These are phyloP conservation scores for Platyscapa corneri DNA, from an alignment of 1,140 invertebrate genomes.

Conservation along the genomic window DNA sequence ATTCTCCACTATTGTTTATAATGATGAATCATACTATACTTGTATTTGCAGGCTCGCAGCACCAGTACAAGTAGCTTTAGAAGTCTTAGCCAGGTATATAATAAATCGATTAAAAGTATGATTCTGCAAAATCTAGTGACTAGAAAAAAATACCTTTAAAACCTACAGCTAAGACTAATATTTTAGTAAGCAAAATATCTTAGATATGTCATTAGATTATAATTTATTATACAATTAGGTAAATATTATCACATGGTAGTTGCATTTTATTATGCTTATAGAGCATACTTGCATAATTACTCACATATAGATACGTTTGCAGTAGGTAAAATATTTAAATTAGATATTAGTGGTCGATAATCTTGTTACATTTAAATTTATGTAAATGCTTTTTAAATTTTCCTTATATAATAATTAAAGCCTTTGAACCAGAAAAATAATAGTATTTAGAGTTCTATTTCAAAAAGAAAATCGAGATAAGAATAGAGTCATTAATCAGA, in stretches of 20 bases:
- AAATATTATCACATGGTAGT: slow-evolving; percentile 8
- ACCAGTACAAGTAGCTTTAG: slow-evolving; percentile 90
- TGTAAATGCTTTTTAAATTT: too few relatives aligned
- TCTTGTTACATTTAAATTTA: too few relatives aligned
- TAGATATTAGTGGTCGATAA: too few relatives aligned
- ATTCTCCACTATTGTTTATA: slow-evolving; percentile 50
- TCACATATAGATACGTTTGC: not conserved
- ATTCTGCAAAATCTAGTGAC: slow-evolving; percentile 55
- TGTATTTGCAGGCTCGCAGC: slow-evolving; percentile 85
- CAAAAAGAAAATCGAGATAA: too few relatives aligned
- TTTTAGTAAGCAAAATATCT: slow-evolving; percentile 21
- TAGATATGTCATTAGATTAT: slow-evolving; percentile 30
- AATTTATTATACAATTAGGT: slow-evolving; percentile 5
- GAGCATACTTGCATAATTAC: not conserved
- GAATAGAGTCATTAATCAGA: too few relatives aligned
- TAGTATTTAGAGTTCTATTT: too few relatives aligned
- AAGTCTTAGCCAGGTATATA: slow-evolving; percentile 87
- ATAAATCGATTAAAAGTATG: slow-evolving; percentile 59
- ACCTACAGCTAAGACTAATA: slow-evolving; percentile 21
- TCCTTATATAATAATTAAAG: too few relatives aligned
- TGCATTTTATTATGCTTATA: slow-evolving; percentile 44
- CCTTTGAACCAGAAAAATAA: too few relatives aligned
- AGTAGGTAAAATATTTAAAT: not conserved
- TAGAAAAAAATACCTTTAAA: slow-evolving; percentile 47
- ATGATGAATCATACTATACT: slow-evolving; percentile 72